Percentiles rank a stretch among this genome's conserved stretches.
Conservation (phyloP, 1,140 invertebrate species). For the Euura saliciscinereae region DNA sequence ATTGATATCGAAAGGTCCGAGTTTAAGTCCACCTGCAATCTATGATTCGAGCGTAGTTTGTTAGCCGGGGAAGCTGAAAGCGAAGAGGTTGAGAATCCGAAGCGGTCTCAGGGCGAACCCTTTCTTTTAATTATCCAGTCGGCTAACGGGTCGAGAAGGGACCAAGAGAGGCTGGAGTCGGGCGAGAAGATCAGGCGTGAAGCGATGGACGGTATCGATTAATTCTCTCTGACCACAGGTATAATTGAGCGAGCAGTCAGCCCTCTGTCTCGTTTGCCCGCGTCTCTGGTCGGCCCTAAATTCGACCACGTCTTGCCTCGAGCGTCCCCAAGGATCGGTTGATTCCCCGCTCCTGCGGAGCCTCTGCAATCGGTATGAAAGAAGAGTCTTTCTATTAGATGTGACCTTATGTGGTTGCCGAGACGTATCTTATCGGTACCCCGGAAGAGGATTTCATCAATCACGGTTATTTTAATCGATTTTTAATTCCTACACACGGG, state of each 20-base stretch:
- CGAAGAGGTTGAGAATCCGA: neutral
- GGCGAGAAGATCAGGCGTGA: constrained; percentile 27
- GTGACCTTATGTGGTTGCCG: neutral
- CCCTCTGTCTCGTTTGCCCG: neutral
- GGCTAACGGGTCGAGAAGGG: neutral
- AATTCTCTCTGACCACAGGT: constrained; percentile 8
- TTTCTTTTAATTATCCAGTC: constrained; percentile 12
- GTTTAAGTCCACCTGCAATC: too few relatives aligned
- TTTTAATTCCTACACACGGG: neutral
- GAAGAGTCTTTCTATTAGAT: neutral
- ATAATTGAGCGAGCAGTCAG: constrained; percentile 11
- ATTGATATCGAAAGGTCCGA: too few relatives aligned
- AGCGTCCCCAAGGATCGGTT: neutral
- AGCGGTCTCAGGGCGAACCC: constrained; percentile 4
- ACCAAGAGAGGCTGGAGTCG: constrained; percentile 1
- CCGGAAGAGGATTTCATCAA: neutral
- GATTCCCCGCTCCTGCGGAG: neutral
- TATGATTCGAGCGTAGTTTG: too few relatives aligned
- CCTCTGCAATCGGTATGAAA: neutral
- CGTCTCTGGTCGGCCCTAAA: neutral
- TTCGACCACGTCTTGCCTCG: neutral
- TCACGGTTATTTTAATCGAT: constrained; percentile 3
- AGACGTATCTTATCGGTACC: neutral
- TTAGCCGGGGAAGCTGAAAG: too few relatives aligned
- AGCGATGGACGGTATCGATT: constrained; percentile 12